Evolutionary conservation across 2,113 vertebrate genomes (phyloP).

Genomic region (Syngnathus floridae): DNA sequence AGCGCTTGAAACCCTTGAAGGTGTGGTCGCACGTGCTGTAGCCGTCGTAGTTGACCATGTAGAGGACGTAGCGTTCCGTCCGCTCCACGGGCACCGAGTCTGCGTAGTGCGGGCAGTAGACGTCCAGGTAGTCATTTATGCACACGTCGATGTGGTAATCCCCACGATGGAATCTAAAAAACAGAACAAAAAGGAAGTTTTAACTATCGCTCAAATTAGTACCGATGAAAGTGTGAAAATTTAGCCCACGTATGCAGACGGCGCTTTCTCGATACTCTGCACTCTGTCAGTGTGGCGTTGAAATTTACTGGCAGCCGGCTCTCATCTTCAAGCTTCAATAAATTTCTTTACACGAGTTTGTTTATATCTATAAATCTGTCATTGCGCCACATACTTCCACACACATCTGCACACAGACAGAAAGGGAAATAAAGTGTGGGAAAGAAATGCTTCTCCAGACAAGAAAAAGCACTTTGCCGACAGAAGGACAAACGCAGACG

Average conservation of each 20-base stretch:
- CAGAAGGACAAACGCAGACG: conserved; percentile 1
- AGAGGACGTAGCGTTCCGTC: conserved; percentile 92
- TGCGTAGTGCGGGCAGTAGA: conserved; percentile 97
- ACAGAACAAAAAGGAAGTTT: background rate
- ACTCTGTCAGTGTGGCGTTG: conserved; percentile 5
- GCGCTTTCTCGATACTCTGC: conserved; percentile 5
- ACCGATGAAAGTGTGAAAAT: background rate
- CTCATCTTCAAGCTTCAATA: conserved; percentile 45
- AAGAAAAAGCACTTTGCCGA: conserved; percentile 17
- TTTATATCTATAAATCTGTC: conserved; percentile 56
- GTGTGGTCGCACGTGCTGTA: conserved; percentile 98
- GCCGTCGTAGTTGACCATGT: conserved; percentile 99
- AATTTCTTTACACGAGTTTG: conserved; percentile 24
- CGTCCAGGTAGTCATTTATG: conserved; percentile 97
- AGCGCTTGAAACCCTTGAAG: conserved; percentile 96
- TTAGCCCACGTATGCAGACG: background rate
- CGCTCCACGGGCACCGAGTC: conserved; percentile 89
- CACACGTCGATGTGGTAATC: conserved; percentile 98
- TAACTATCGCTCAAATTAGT: conserved; percentile 5
- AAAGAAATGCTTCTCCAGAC: conserved; percentile 17
- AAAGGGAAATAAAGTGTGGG: conserved; percentile 15
- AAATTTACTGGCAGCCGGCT: conserved; percentile 45
- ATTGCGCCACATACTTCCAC: conserved; percentile 44
- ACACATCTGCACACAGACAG: conserved; percentile 26
- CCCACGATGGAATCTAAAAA: conserved; percentile 83